Evolutionary conservation across 2,888 invertebrate genomes (phyloP).

Genomic region (Melipona bicolor): DNA sequence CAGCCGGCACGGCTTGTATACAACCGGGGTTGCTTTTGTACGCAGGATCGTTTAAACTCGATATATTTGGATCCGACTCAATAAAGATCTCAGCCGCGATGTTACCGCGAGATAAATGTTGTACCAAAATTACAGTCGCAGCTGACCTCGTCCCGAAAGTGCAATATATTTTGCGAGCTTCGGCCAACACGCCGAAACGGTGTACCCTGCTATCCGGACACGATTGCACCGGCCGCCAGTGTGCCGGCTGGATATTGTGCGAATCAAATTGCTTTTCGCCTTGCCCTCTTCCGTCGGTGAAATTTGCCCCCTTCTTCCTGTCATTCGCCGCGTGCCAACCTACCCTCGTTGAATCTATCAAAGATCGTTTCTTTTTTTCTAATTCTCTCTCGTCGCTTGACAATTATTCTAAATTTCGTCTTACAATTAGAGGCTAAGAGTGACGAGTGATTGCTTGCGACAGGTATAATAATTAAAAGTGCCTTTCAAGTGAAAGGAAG

Average conservation of each 20-base stretch:
- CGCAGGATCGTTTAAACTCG: slow-evolving; percentile 63
- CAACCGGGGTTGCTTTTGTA: slow-evolving; percentile 45
- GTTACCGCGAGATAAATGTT: slow-evolving; percentile 72
- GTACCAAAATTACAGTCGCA: slow-evolving; percentile 75
- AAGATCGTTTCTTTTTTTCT: not conserved
- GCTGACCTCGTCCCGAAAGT: slow-evolving; percentile 77
- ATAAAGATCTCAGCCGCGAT: slow-evolving; percentile 72
- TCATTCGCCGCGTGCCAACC: not conserved
- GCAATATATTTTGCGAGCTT: slow-evolving; percentile 72
- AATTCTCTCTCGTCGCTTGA: no score
- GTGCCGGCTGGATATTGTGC: slow-evolving; percentile 53
- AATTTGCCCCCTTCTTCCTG: slow-evolving; percentile 11
- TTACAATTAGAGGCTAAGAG: no score
- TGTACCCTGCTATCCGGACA: slow-evolving; percentile 64
- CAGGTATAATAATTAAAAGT: no score
- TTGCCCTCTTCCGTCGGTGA: not conserved
- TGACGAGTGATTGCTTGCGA: no score
- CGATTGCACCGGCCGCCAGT: slow-evolving; percentile 52
- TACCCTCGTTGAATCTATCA: no score
- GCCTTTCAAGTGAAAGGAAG: no score
- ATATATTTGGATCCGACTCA: slow-evolving; percentile 68
- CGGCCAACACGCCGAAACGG: slow-evolving; percentile 69
- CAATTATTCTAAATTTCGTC: no score
- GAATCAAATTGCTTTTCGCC: slow-evolving; percentile 62
- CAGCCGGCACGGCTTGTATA: slow-evolving; percentile 27